Evolutionary conservation across 1,140 invertebrate species (phyloP).

Genomic region (Lepidurus couesii): DNA sequence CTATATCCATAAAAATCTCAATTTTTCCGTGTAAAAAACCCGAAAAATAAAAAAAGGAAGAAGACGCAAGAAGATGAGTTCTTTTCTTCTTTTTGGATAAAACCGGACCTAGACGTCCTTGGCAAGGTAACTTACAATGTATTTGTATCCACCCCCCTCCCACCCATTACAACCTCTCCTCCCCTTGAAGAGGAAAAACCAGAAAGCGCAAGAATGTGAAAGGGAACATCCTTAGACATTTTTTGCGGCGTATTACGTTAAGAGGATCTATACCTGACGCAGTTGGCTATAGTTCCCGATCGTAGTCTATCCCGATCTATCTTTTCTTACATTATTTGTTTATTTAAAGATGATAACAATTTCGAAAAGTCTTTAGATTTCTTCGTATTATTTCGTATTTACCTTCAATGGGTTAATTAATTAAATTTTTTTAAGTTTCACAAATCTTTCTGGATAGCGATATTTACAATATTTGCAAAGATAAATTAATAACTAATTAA

Average conservation of each 20-base stretch:
- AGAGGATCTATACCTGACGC: neutral
- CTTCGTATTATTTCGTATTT: neutral
- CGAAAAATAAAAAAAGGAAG: neutral
- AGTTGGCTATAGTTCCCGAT: neutral
- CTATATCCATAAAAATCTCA: neutral
- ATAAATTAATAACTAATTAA: too few relatives aligned
- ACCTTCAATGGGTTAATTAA: too few relatives aligned
- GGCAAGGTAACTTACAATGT: slow-evolving; percentile 5
- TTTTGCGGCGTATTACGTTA: too few relatives aligned
- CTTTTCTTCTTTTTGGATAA: neutral
- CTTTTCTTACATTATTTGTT: neutral
- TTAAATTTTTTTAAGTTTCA: too few relatives aligned
- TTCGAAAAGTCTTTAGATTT: neutral
- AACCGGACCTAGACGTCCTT: slow-evolving; percentile 10
- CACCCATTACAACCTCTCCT: too few relatives aligned
- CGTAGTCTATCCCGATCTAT: neutral
- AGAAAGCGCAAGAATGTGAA: neutral
- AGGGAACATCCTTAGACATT: neutral
- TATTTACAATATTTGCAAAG: too few relatives aligned
- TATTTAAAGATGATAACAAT: neutral
- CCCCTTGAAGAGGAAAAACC: neutral
- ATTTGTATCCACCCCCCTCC: neutral
- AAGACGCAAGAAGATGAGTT: neutral
- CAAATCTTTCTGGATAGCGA: too few relatives aligned
- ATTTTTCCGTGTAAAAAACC: neutral